Base-by-base conservation (phyloP, 2,888 invertebrate genomes). In the Mythimna loreyi region DNA sequence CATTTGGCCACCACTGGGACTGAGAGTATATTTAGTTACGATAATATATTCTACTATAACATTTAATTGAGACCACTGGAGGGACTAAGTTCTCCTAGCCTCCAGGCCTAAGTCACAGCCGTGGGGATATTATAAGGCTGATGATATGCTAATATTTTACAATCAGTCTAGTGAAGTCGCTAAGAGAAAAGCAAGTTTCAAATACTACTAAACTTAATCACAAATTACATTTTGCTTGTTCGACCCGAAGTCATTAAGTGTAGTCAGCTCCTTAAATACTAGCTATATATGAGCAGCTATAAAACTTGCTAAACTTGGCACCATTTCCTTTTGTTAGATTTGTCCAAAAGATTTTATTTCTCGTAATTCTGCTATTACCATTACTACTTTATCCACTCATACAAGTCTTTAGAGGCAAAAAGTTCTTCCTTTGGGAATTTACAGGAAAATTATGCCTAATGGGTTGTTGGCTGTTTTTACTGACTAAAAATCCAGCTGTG, bases 261-360 rank as follows among this genome's bases (percentile, higher is more conserved):
- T 36, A 21, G 5, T 21, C 45, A 49, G 23, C 25, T 30, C 33
- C 52, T 33, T 36, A 72, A 55, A 52, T 59, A 33, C 33, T 25
- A 60, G 33, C 52, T 28, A 21, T 56, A 28, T 60, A 53, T 30
- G 30, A 25, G 61, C 33, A 4, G 9, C 36, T 16, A 21, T 53
- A 30, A 53, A 52, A 49, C 43, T 60, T 53, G 25, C 4, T 5
- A 49, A 67, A 63, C 59, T 53, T 56, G 52, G 47, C 45, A 33
- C 7, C 21, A 11, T 23, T 78, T 23, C 11, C 43, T 28, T 59
- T 71, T 45, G 58, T 61, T 23, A 55, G 21, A 62, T 58, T 61
- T 43, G 43, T 62, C 23, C 11, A 49, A 77, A 76, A 77, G 50
- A 28, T 60, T 64, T 50, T 40, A 49, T n/a, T 66, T 57, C 55